Base-by-base conservation (phyloP, 2,888 invertebrate genomes). In the Hylaea fasciaria region DNA sequence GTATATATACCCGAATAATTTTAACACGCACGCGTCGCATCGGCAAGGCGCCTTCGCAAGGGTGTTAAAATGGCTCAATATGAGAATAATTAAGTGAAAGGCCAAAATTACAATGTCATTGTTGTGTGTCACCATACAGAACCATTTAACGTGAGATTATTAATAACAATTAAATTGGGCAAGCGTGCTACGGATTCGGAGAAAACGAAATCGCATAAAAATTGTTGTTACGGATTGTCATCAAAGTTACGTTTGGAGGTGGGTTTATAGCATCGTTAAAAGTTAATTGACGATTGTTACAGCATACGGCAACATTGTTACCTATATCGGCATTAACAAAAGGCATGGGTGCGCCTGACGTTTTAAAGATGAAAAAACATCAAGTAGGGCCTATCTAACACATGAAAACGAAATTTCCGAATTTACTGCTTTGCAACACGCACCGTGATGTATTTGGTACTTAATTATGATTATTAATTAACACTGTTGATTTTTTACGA, bases 91-190 rank as follows among this genome's bases (percentile, higher is more conserved):
- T n/a, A 45, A 50, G 50, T 40, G 50, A 50, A 57, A 57, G 50
- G 39, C 49, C 14, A 56, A 55, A 57, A 57, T 32, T 46, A 47
- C 41, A 57, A 51, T 51, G 57, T 57, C 51, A 57, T 57, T 57
- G 46, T 52, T 40, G 40, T 57, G 57, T 51, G 57, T 46, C 57
- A 57, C 46, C 32, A 7, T 51, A 32, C 39, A 52, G 47, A 32
- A 32, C 32, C 32, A 9, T 32, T 32, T 32, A 32, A 32, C 32
- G 9, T 7, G 32, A 7, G 32, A 32, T 32, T 32, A 32, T n/a
- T n/a, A 32, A 32, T 32, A 32, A 32, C 32, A 57, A 50, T 22
- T 44, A 44, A 48, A 47, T 49, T 59, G 49, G 17, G 59, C 28
- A 59, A 57, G 46, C 57, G 4, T 14, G 56, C 44, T 56, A 56